Evolutionary conservation across 1,140 invertebrate species (phyloP), one percentile per base, ranked within the genome.

Genomic region (Leguminivora glycinivorella): DNA sequence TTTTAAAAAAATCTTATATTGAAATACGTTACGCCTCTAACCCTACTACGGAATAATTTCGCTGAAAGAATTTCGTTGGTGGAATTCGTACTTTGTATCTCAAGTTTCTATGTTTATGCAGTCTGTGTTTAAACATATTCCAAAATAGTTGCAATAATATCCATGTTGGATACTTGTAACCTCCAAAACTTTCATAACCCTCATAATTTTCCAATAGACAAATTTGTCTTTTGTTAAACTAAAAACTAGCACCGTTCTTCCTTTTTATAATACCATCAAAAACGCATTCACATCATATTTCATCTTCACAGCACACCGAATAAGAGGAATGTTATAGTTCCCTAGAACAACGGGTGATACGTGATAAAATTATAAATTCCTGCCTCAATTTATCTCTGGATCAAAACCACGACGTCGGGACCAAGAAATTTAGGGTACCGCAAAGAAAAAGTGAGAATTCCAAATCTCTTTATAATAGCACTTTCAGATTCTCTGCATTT

Each of bases 311-410:
- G 4, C 7, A 52, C 5, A 19, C 47, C 19, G 47, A 9, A 19
- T 6, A 22, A 2, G 9, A 52, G 47, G 47, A 52, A 52, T 52
- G 47, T 10, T 22, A 19, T 52, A 52, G 47, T 52, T 52, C 47
- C 19, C 47, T 52, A 52, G 47, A 52, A 52, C 19, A 52, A 52
- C 19, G 47, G 10, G 47, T 22, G 26, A 29, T 26, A 63, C 58
- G 58, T 63, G 58, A 63, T 63, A 63, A 31, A 63, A 63, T 63
- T 63, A 63, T 63, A 22, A 34, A 63, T 34, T 63, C 26, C 58
- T 52, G 7, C 47, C 0, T 10, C 58, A 17, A 9, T 63, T 63
- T 63, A 63, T 63, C 58, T 63, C 14, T 9, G 58, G 9, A 63
- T 63, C 58, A 29, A 63, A 63, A 63, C 58, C 47, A 52, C 47